Evolutionary conservation across 92 coral and sea anemone genomes (phyloP), one percentile per base, ranked within the genome.

Genomic region (Desmophyllum pertusum): DNA sequence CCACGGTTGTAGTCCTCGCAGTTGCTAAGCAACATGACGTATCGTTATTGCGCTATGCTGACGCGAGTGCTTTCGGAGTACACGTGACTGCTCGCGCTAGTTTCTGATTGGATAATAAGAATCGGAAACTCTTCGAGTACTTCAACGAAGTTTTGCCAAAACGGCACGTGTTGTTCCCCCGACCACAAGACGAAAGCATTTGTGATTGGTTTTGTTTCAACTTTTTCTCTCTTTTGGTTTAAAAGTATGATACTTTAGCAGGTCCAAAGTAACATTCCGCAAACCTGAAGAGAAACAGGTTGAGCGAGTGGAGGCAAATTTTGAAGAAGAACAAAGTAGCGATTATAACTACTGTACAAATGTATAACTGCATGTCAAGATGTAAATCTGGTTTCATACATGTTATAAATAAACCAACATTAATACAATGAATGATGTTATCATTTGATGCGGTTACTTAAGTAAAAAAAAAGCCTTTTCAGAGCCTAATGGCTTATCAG

Each of bases 371-470:
- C 73, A 67, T 67, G 73, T 33, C 43, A 36, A 38, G 73, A 37
- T 67, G 73, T 67, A 67, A 10, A 43, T 73, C 39, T 73, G 52
- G 37, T 45, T 73, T 73, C 61, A 27, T 73, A 45, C 61, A 15
- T 45, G 36, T 42, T 42, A 71, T 45, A 45, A 73, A 73, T 73
- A 45, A 73, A 73, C 36, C 52, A n/a, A 42, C 38, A 6, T 41
- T 23, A 70, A 38, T 8, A 40, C 27, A 15, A 39, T 33, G 23
- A 35, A n/a, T 14, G 25, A 36, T 33, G 13, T 23, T 55, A n/a
- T 55, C 29, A 4, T 55, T 55, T 55, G 10, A 43, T 2, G 6
- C 45, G 18, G 29, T 67, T 35, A 45, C 13, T 45, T 27, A 30
- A 30, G 35, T 25, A 25, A n/a, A n/a, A n/a, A n/a, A n/a, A n/a